Percentiles rank a stretch among this genome's conserved stretches.
phyloP scores from a whole-genome alignment of 2,888 invertebrate species.

The Drosophila merina region DNA sequence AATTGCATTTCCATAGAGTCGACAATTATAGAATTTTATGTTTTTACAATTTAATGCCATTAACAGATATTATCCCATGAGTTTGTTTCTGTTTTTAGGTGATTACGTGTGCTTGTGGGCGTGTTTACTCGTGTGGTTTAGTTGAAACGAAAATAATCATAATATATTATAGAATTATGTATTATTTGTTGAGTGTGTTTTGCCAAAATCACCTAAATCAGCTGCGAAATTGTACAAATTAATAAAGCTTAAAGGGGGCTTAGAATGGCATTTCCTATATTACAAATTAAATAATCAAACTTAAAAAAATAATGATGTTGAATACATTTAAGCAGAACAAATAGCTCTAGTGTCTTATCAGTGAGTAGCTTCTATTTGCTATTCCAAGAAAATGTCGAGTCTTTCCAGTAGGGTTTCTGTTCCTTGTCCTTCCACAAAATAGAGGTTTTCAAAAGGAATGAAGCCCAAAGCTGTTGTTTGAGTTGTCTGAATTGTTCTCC shows the following conservation, averaged over 20 bases:
- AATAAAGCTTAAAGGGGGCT: constrained; percentile 11
- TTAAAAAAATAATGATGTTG: neutral
- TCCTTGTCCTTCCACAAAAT: neutral
- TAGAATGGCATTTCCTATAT: constrained; percentile 13
- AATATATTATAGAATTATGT: constrained; percentile 24
- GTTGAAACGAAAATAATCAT: constrained; percentile 33
- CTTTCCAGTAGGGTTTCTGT: neutral
- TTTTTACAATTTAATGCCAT: constrained; percentile 52
- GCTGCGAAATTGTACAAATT: constrained; percentile 29
- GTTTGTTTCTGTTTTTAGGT: constrained; percentile 12
- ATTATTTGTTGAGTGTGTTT: constrained; percentile 30
- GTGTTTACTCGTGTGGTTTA: constrained; percentile 27
- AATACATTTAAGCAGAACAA: too few species aligned
- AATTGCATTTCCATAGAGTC: constrained; percentile 38
- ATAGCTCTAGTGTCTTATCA: too few species aligned
- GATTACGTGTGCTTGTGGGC: constrained; percentile 30
- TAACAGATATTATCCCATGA: constrained; percentile 38
- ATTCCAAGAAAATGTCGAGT: neutral
- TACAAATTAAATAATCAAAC: constrained; percentile 6
- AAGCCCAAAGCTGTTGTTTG: constrained; percentile 14
- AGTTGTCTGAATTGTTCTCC: constrained; percentile 8
- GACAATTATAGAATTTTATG: constrained; percentile 42
- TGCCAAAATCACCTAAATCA: constrained; percentile 35
- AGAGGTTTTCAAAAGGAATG: constrained; percentile 7
- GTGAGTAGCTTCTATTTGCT: neutral